Evolutionary conservation across 2,888 invertebrate genomes (phyloP), one percentile per base, ranked within the genome.

Genomic region (Smittia aterrima): DNA sequence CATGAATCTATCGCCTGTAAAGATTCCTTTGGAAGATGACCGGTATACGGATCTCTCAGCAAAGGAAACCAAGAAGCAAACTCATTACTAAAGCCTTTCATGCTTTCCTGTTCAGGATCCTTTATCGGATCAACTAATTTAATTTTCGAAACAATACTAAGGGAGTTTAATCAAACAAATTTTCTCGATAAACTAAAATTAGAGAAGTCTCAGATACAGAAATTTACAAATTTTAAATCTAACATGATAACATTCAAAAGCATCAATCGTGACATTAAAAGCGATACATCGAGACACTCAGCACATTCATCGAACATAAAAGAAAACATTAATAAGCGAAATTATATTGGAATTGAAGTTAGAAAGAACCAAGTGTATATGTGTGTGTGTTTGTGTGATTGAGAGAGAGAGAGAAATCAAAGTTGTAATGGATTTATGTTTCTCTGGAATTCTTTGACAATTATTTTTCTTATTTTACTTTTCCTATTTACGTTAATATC

Each of bases 341-440:
- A 18, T 58, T 6, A 58, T 22, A 58, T 2, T 22, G 3, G n/a
- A 58, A 58, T 58, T 58, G n/a, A 58, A 58, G 58, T 58, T 22
- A 22, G 47, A 22, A 58, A 58, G 58, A 58, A 58, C 20, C 58
- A 58, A 58, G 58, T 58, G 58, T n/a, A n/a, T n/a, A n/a, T 58
- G 58, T 58, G 47, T 58, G 22, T 58, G 22, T 58, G 9, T 58
- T 18, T 22, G n/a, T 47, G 47, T 47, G 47, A 7, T 47, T 47
- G 16, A 47, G 47, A 47, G 47, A 47, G 47, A 58, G n/a, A 22
- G n/a, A 9, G 58, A 58, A 58, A 16, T 47, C 16, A 47, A 58
- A 22, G 58, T 58, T 58, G 7, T 58, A 3, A 58, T 58, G 58
- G 18, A 20, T 58, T 58, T 22, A 22, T 58, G 22, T 32, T 32